Evolutionary conservation across 2,888 invertebrate species (phyloP).

Genomic region (Aphrophora alni): DNA sequence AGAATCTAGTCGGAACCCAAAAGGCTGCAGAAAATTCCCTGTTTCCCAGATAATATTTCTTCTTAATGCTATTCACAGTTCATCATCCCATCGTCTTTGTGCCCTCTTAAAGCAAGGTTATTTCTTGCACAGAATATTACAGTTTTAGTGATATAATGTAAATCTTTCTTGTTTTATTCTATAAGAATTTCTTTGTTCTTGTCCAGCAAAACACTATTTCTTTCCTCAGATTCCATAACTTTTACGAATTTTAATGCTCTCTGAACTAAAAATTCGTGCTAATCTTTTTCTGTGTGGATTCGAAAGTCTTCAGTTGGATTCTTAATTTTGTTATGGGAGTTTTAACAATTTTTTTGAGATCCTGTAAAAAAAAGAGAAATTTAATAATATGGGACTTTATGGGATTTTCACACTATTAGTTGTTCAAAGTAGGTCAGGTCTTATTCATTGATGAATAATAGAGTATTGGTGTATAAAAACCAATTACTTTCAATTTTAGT

Average conservation of each 20-base stretch:
- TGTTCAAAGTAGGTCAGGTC: too few relatives aligned
- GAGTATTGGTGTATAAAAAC: too few relatives aligned
- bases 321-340: constrained; percentile 30
- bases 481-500: too few relatives aligned
- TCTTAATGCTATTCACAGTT: constrained; percentile 18
- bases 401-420: too few relatives aligned
- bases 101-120: constrained; percentile 27
- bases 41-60: constrained; percentile 25
- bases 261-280: constrained; percentile 29
- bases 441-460: too few relatives aligned
- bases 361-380: constrained; percentile 18
- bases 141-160: constrained; percentile 19
- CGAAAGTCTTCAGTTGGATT: constrained; percentile 24
- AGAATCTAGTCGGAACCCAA: constrained; percentile 28
- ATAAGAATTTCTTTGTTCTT: constrained; percentile 21
- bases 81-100: constrained; percentile 30
- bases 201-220: constrained; percentile 22
- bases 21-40: constrained; percentile 31
- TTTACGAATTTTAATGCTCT: constrained; percentile 32
- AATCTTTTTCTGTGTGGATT: constrained; percentile 29
- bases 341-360: constrained; percentile 24
- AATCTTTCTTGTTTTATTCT: constrained; percentile 22
- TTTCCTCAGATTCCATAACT: constrained; percentile 18
- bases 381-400: neutral
- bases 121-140: constrained; percentile 27